Evolutionary conservation across 2,888 invertebrate genomes (phyloP).

Genomic region (Acholoe squamosa): DNA sequence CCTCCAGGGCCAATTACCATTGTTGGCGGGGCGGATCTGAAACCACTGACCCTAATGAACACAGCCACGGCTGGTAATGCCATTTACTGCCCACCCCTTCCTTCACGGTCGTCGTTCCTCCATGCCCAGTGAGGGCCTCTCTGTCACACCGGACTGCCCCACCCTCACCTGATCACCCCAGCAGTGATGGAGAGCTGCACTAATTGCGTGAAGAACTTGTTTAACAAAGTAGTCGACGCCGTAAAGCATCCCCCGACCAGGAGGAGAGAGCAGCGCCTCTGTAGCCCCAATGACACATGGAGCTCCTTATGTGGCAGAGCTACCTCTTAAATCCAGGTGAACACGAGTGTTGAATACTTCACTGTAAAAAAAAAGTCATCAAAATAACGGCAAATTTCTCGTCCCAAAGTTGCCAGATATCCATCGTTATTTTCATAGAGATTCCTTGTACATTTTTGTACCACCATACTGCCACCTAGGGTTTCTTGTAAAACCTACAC

Average conservation of each 20-base stretch:
- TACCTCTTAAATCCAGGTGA: too few relatives aligned
- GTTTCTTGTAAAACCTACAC: too few relatives aligned
- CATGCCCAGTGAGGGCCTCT: background rate
- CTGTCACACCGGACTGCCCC: background rate
- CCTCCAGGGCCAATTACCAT: constrained; percentile 20
- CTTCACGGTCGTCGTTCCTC: background rate
- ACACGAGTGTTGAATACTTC: too few relatives aligned
- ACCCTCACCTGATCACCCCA: background rate
- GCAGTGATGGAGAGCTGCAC: constrained; percentile 34
- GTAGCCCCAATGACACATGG: too few relatives aligned
- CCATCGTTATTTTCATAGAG: too few relatives aligned
- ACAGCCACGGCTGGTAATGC: constrained; percentile 29
- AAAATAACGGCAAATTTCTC: too few relatives aligned
- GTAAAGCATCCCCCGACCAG: constrained; percentile 11
- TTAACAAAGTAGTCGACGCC: constrained; percentile 30
- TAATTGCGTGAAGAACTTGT: constrained; percentile 53
- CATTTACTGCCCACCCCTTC: background rate
- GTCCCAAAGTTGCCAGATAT: too few relatives aligned
- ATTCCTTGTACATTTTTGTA: too few relatives aligned
- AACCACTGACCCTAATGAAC: constrained; percentile 43
- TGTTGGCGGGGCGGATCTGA: constrained; percentile 21
- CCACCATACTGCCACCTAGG: too few relatives aligned
- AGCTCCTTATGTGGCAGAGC: too few relatives aligned
- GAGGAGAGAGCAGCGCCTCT: background rate
- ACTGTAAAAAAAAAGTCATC: too few relatives aligned